Conservation (phyloP, 2,888 invertebrate species). For the Bombylius major region DNA sequence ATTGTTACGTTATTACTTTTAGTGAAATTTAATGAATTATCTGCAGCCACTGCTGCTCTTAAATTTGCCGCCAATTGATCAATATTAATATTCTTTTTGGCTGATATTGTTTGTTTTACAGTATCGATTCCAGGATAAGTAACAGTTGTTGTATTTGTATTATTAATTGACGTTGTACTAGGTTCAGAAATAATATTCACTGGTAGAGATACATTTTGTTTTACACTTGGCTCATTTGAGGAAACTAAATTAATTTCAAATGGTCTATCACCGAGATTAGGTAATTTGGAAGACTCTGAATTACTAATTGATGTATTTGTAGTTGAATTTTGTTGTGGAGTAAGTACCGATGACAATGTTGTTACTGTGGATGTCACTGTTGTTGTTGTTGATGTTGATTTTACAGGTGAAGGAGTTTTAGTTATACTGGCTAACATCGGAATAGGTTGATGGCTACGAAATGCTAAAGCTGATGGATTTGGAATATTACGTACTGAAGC, state of each 20-base stretch:
- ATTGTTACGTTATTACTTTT: background rate
- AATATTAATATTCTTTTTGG: slow-evolving; percentile 30
- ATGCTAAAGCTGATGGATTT: slow-evolving; percentile 47
- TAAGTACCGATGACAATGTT: background rate
- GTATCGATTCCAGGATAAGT: background rate
- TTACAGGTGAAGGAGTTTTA: slow-evolving; percentile 9
- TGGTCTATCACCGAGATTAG: background rate
- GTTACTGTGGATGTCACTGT: background rate
- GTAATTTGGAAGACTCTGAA: background rate
- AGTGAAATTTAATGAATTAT: slow-evolving; percentile 20
- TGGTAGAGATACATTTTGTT: background rate
- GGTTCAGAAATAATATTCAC: background rate
- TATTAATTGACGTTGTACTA: background rate
- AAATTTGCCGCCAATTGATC: slow-evolving; percentile 35
- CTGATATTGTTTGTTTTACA: background rate
- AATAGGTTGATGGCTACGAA: slow-evolving; percentile 37
- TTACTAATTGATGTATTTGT: background rate
- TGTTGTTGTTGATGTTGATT: slow-evolving; percentile 3
- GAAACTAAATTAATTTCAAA: background rate
- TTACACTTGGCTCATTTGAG: background rate
- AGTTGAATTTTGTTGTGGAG: background rate
- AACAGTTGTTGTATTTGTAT: background rate
- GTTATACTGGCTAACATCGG: slow-evolving; percentile 20
- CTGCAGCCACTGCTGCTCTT: slow-evolving; percentile 26
- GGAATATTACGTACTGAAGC: slow-evolving; percentile 50